Percentiles rank a stretch among this genome's conserved stretches.
Evolutionary conservation across 92 coral and sea anemone genomes (phyloP).

Genomic region (Virgularia gustaviana): DNA sequence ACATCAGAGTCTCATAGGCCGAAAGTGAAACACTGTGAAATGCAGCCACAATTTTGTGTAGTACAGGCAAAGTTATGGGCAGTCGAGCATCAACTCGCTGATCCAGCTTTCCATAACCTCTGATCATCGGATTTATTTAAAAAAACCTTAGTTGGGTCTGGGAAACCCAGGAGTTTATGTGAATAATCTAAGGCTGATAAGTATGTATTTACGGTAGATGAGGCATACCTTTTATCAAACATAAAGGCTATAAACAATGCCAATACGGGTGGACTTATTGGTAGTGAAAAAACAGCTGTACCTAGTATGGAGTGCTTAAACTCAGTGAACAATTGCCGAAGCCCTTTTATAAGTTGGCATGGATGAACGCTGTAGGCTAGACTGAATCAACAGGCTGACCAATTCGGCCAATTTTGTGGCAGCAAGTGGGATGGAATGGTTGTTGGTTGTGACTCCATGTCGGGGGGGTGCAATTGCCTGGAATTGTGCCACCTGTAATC

Average conservation of each 20-base stretch:
- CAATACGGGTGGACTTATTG: constrained; percentile 31
- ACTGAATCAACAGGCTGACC: background rate
- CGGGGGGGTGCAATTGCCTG: background rate
- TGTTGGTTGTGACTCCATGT: constrained; percentile 21
- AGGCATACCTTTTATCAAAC: constrained; percentile 37
- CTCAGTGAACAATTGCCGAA: constrained; percentile 4
- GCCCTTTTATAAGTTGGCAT: constrained; percentile 27
- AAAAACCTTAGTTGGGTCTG: constrained; percentile 54
- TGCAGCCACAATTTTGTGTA: background rate
- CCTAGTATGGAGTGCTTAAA: background rate
- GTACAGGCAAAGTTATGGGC: constrained; percentile 52
- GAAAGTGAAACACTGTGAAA: background rate
- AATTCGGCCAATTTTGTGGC: constrained; percentile 28
- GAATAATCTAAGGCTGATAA: constrained; percentile 58
- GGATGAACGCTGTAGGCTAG: constrained; percentile 35
- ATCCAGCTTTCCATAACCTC: constrained; percentile 51
- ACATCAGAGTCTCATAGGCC: constrained; percentile 18
- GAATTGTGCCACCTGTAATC: background rate
- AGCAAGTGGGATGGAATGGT: constrained; percentile 9
- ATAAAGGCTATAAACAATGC: constrained; percentile 48
- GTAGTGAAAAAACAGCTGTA: constrained; percentile 7
- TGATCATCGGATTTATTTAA: constrained; percentile 50
- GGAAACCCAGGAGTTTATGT: constrained; percentile 43
- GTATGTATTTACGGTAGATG: constrained; percentile 53
- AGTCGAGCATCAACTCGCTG: constrained; percentile 35